These are phyloP conservation scores for Masnerella sp. DNA, from an alignment of 2,888 invertebrate species.

Conservation along the genomic window DNA sequence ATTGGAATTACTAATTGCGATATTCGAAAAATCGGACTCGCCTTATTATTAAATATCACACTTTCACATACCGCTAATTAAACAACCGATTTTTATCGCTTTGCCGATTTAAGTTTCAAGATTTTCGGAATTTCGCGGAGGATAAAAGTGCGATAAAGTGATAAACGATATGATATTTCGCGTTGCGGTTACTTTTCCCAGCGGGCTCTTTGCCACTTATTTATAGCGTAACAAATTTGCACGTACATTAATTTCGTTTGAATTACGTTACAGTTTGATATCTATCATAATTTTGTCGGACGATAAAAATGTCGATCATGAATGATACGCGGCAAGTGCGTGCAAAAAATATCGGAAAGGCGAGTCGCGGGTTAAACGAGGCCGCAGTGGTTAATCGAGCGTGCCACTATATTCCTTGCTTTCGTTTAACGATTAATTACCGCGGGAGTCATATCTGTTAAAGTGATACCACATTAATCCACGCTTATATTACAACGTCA, in stretches of 20 bases:
- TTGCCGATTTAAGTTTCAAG: background rate
- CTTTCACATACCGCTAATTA: constrained; percentile 25
- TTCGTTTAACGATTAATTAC: constrained; percentile 62
- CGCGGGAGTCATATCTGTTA: constrained; percentile 50
- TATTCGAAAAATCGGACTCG: constrained; percentile 12
- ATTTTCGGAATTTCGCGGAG: constrained; percentile 10
- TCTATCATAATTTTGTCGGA: constrained; percentile 50
- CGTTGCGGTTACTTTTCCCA: constrained; percentile 14
- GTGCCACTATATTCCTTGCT: constrained; percentile 58
- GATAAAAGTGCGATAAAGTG: constrained; percentile 3
- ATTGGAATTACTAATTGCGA: background rate
- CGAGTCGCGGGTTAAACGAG: constrained; percentile 56
- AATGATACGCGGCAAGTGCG: constrained; percentile 50
- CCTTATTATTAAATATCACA: constrained; percentile 27
- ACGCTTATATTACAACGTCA: constrained; percentile 50
- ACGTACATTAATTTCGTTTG: constrained; percentile 53
- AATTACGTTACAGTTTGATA: constrained; percentile 54
- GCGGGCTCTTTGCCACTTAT: constrained; percentile 17
- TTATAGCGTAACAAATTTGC: constrained; percentile 55
- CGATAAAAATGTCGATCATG: constrained; percentile 52
- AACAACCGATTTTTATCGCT: background rate
- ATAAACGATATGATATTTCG: constrained; percentile 9
- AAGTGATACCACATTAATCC: constrained; percentile 53
- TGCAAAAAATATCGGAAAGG: constrained; percentile 52
- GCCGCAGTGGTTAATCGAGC: constrained; percentile 62